A percentile compares a stretch with the other conserved stretches of the same genome.
Evolutionary conservation across 2,113 vertebrate genomes (phyloP).

Genomic region (Planiliza haematocheilus): DNA sequence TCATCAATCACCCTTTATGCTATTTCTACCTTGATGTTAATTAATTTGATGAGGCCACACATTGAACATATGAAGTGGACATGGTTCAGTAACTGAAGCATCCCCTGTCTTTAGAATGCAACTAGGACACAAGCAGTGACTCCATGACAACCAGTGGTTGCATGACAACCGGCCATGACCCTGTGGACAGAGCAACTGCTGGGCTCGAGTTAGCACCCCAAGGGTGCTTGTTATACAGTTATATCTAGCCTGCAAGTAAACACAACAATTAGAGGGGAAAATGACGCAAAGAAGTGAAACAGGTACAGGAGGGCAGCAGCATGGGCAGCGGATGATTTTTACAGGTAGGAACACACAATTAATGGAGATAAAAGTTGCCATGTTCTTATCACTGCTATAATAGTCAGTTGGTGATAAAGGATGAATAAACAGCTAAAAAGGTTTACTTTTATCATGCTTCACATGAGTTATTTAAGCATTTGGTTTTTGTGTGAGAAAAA

Average conservation of each 20-base stretch:
- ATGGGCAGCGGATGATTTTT: slow-evolving; percentile 79
- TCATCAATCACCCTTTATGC: neutral
- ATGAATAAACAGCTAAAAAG: neutral
- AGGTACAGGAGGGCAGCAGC: neutral
- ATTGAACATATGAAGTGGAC: neutral
- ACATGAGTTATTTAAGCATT: neutral
- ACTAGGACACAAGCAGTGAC: slow-evolving; percentile 49
- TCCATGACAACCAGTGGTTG: slow-evolving; percentile 63
- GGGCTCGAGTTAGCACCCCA: slow-evolving; percentile 48
- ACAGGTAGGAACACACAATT: slow-evolving; percentile 71
- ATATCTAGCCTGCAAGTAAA: neutral
- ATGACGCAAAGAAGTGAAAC: slow-evolving; percentile 8
- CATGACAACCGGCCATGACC: slow-evolving; percentile 65
- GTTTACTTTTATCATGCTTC: neutral
- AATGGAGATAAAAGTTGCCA: neutral
- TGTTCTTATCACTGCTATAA: neutral
- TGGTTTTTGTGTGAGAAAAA: neutral
- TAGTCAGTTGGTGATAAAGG: neutral
- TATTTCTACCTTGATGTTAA: neutral
- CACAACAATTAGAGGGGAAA: neutral
- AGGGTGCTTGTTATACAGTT: neutral
- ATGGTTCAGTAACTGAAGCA: slow-evolving; percentile 16
- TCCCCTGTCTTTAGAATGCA: slow-evolving; percentile 14
- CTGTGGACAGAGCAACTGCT: slow-evolving; percentile 41
- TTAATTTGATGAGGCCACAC: neutral